Conservation (phyloP, 2,888 invertebrate species). For the Heliothis peltigera region DNA sequence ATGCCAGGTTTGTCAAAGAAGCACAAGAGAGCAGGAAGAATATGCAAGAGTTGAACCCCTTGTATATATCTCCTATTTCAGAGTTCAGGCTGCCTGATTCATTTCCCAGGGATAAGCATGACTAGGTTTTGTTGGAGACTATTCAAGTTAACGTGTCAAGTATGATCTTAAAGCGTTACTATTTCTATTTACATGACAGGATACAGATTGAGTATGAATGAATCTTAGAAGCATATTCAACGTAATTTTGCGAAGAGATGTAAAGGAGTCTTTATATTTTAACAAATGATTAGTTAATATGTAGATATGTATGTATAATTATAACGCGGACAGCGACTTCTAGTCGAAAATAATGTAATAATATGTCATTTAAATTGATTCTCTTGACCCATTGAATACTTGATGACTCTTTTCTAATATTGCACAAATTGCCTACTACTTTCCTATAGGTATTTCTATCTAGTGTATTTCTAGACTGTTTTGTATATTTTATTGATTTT, state of each 20-base stretch:
- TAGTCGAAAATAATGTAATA: background rate
- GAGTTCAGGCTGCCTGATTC: slow-evolving; percentile 89
- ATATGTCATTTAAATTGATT: background rate
- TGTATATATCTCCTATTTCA: slow-evolving; percentile 91
- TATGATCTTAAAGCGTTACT: too few species aligned
- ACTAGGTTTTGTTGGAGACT: slow-evolving; percentile 59
- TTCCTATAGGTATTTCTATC: background rate
- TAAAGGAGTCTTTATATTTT: too few species aligned
- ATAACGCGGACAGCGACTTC: slow-evolving; percentile 4
- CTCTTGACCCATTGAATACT: background rate
- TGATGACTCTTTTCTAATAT: background rate
- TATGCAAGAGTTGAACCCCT: slow-evolving; percentile 88
- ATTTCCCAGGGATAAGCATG: slow-evolving; percentile 82
- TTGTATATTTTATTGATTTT: background rate
- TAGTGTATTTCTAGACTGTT: background rate
- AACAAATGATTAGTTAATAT: too few species aligned
- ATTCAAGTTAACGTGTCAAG: background rate
- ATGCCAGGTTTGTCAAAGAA: slow-evolving; percentile 86
- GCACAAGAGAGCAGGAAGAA: slow-evolving; percentile 80
- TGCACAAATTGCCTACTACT: background rate
- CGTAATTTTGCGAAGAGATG: too few species aligned
- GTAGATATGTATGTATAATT: background rate
- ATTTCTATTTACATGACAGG: too few species aligned
- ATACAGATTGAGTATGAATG: too few species aligned
- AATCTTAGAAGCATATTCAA: too few species aligned